Base-by-base conservation (phyloP, 2,888 invertebrate genomes). In the Epinotia nisella region DNA sequence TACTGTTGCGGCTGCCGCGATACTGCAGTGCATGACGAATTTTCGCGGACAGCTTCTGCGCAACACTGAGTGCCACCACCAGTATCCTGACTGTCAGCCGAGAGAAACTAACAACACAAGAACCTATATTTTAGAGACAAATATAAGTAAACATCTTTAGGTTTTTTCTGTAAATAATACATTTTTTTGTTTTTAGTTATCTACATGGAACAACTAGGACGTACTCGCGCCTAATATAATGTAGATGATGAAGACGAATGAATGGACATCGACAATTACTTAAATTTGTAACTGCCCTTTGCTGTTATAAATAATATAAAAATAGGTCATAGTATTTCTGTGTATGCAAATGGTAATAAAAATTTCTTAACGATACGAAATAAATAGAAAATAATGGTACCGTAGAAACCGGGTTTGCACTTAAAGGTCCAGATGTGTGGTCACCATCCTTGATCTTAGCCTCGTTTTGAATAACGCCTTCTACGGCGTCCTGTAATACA, bases 401-500 rank as follows among this genome's bases (percentile, higher is more conserved):
- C 91, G 85, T 88, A 85, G 73, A 41, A 64, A 73, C 58, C 64
- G 51, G 41, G 70, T 85, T 87, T 64, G 82, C 80, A 82, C 74
- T 84, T 79, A 84, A 76, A 75, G 82, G 71, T 80, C 83, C 86
- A 67, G 87, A 75, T 74, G 83, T 78, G 81, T 82, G 81, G 75
- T 87, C 88, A 79, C 87, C 89, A 80, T 87, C 85, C 87, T 86
- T 87, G 87, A 83, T 83, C 83, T 89, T 90, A 80, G 84, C 85
- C 81, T 88, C 89, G 80, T 83, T 87, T 83, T 86, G 88, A 85
- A 84, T 84, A 76, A 87, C 81, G 82, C 86, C 85, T 82, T 90
- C 89, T 82, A 88, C 87, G 72, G 87, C 87, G 79, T 89, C 91
- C 92, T 92, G 92, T 78, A 92, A 92, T 82, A 87, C 78, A 90